Conservation (phyloP, 2,113 vertebrate species). For the Hemiscyllium ocellatum region DNA sequence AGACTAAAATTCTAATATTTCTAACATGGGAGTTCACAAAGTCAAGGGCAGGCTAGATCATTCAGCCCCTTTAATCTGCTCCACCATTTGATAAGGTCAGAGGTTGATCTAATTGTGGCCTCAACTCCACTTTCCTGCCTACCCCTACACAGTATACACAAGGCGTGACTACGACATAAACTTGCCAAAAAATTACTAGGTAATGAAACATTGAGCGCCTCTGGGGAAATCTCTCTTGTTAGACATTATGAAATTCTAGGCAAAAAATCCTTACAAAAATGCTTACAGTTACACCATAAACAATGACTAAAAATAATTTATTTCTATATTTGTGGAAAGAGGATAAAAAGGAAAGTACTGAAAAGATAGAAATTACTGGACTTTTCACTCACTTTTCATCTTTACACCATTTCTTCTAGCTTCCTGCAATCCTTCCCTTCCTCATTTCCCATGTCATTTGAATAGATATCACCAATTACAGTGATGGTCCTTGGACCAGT, state of each 20-base stretch:
- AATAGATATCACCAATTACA: slow-evolving; percentile 15
- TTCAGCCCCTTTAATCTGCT: too few relatives aligned
- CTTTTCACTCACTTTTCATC: neutral
- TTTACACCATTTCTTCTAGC: neutral
- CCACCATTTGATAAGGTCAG: too few relatives aligned
- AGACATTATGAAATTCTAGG: neutral
- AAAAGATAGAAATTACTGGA: neutral
- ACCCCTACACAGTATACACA: neutral
- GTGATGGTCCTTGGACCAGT: slow-evolving; percentile 9
- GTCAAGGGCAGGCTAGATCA: too few relatives aligned
- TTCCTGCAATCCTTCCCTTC: neutral
- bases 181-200: neutral
- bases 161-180: neutral
- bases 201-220: neutral
- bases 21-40: neutral
- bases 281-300: neutral
- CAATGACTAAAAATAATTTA: neutral
- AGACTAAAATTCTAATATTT: neutral
- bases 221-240: neutral
- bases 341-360: neutral
- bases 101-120: too few relatives aligned
- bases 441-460: neutral
- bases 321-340: neutral
- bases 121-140: too few relatives aligned
- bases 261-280: neutral